Conservation (phyloP, 2,113 vertebrate genomes). For the Mus spicilegus region DNA sequence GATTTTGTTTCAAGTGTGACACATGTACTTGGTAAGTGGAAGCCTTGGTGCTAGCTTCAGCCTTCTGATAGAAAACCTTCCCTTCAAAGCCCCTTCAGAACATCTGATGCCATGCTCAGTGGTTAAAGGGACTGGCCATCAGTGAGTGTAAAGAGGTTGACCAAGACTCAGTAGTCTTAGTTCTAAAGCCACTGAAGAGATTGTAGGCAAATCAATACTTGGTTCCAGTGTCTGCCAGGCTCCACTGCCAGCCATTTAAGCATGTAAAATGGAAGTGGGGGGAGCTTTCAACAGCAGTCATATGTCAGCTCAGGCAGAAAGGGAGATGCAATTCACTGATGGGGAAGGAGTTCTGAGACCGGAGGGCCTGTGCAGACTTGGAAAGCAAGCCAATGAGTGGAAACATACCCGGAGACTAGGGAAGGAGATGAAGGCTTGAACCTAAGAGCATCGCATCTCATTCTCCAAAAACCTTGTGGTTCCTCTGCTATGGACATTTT, state of each 20-base stretch:
- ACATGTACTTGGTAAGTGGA: rapidly evolving
- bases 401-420: not conserved
- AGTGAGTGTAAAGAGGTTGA: rapidly evolving
- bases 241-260: not conserved
- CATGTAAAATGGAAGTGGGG: not conserved
- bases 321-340: too few relatives aligned
- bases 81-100: not conserved
- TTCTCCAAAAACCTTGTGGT: not conserved
- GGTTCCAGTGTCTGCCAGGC: not conserved
- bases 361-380: not conserved
- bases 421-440: not conserved
- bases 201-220: not conserved
- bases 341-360: not conserved
- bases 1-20: not conserved
- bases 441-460: not conserved
- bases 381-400: not conserved
- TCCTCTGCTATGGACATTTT: not conserved
- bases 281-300: not conserved
- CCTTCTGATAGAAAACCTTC: not conserved
- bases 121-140: not conserved
- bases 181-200: not conserved
- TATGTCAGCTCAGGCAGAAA: not conserved
- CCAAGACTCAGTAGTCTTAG: not conserved
- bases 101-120: rapidly evolving
- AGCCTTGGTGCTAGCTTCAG: too few relatives aligned